A percentile compares a stretch with the other conserved stretches of the same genome.
Conservation (phyloP, 2,113 vertebrate species). For the Scophthalmus maximus region DNA sequence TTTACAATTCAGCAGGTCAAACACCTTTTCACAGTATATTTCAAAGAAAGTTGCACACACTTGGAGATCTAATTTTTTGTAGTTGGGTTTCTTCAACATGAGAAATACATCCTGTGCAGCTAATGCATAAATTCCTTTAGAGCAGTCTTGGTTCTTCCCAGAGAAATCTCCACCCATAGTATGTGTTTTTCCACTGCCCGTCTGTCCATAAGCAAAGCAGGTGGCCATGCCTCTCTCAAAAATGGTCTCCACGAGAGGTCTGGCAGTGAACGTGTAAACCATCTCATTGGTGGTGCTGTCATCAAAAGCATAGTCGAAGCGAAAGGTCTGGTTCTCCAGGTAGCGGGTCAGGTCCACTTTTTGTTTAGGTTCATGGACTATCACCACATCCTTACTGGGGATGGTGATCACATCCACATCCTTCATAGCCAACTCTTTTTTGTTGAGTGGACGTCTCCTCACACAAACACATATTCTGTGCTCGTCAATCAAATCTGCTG, state of each 20-base stretch:
- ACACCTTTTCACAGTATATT: conserved; percentile 99
- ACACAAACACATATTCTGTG: conserved; percentile 99
- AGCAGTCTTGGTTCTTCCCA: conserved; percentile 98
- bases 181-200: conserved; percentile 98
- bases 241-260: conserved; percentile 97
- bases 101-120: conserved; percentile 98
- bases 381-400: conserved; percentile 98
- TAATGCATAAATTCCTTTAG: conserved; percentile 98
- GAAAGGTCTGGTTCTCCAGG: conserved; percentile 99
- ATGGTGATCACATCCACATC: conserved; percentile 98
- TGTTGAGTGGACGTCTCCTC: conserved; percentile 96
- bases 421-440: conserved; percentile 95
- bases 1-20: conserved; percentile 97
- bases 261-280: conserved; percentile 99
- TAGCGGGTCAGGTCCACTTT: conserved; percentile 98
- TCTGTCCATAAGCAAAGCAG: conserved; percentile 98
- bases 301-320: conserved; percentile 98
- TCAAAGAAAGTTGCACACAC: conserved; percentile 98
- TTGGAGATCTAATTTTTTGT: conserved; percentile 97
- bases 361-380: conserved; percentile 99
- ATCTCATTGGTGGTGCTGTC: conserved; percentile 96
- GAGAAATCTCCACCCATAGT: conserved; percentile 99
- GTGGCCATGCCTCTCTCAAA: conserved; percentile 99
- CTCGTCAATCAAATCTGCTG: conserved; percentile 96
- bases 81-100: conserved; percentile 98